A percentile compares a stretch with the other conserved stretches of the same genome.
phyloP scores from a whole-genome alignment of 2,888 invertebrate genomes.

The Drosophila mulleri region DNA sequence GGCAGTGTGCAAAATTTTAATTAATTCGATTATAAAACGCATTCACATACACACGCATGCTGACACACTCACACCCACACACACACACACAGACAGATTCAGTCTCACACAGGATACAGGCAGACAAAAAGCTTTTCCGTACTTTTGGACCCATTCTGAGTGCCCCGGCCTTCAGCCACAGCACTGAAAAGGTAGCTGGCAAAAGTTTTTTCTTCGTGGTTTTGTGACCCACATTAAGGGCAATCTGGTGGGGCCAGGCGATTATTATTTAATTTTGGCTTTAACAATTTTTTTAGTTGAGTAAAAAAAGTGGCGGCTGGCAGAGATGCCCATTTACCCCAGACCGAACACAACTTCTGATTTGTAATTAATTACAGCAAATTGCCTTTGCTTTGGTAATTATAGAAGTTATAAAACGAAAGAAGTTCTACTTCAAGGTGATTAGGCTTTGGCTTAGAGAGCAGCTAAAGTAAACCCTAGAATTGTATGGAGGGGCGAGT shows the following conservation, averaged over 20 bases:
- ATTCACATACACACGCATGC: slow-evolving; percentile 46
- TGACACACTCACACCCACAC: slow-evolving; percentile 11
- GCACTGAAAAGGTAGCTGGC: slow-evolving; percentile 1
- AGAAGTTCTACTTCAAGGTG: neutral
- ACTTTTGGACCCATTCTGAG: slow-evolving; percentile 29
- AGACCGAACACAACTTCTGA: neutral
- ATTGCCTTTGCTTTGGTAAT: neutral
- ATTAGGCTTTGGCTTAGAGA: neutral
- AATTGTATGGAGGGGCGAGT: neutral
- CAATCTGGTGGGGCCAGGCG: slow-evolving; percentile 4
- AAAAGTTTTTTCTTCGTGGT: slow-evolving; percentile 22
- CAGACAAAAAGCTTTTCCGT: slow-evolving; percentile 69
- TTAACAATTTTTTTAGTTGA: slow-evolving; percentile 9
- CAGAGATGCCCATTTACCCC: neutral
- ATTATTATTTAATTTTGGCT: slow-evolving; percentile 21
- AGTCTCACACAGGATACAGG: slow-evolving; percentile 23
- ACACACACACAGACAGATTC: slow-evolving; percentile 5
- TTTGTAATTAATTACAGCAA: slow-evolving; percentile 4
- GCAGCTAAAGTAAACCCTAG: neutral
- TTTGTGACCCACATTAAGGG: slow-evolving; percentile 63
- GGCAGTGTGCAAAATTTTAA: slow-evolving; percentile 70
- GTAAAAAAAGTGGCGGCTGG: neutral
- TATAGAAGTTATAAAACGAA: neutral
- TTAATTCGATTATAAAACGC: slow-evolving; percentile 77
- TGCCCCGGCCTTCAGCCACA: neutral